These are phyloP conservation scores for Plotosus lineatus DNA, from an alignment of 2,113 vertebrate genomes.

Conservation along the genomic window DNA sequence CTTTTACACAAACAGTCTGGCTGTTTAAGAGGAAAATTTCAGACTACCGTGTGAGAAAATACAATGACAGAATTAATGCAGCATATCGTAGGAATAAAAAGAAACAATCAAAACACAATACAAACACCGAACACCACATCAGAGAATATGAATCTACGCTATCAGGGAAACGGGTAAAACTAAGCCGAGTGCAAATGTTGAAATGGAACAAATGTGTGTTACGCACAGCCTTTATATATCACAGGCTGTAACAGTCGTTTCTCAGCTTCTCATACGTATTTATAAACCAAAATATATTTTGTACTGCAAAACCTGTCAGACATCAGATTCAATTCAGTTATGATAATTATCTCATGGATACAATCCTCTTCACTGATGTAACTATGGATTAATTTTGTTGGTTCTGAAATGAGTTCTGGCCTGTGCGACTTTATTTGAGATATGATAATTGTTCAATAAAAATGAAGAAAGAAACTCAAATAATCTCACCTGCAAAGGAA, in stretches of 20 bases:
- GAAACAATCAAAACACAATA: background rate
- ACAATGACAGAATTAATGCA: background rate
- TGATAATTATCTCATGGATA: background rate
- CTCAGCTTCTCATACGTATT: background rate
- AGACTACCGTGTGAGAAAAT: background rate
- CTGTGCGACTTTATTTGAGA: background rate
- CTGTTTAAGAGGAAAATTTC: background rate
- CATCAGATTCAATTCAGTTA: background rate
- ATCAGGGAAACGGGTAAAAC: background rate
- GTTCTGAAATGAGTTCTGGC: background rate
- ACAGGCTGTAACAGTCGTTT: background rate
- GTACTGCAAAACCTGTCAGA: background rate
- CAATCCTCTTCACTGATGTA: background rate
- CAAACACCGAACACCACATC: background rate
- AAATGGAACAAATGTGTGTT: constrained; percentile 17
- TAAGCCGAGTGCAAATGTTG: background rate
- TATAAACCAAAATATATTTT: background rate
- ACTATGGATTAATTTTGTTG: background rate
- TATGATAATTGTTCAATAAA: background rate
- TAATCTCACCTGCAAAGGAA: constrained; percentile 46
- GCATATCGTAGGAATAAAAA: background rate
- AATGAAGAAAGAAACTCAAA: background rate
- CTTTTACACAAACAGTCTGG: background rate
- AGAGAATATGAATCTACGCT: background rate
- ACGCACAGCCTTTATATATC: background rate